Evolutionary conservation across 1,140 invertebrate genomes (phyloP), one percentile per base, ranked within the genome.

Genomic region (Drosophila prosaltans): DNA sequence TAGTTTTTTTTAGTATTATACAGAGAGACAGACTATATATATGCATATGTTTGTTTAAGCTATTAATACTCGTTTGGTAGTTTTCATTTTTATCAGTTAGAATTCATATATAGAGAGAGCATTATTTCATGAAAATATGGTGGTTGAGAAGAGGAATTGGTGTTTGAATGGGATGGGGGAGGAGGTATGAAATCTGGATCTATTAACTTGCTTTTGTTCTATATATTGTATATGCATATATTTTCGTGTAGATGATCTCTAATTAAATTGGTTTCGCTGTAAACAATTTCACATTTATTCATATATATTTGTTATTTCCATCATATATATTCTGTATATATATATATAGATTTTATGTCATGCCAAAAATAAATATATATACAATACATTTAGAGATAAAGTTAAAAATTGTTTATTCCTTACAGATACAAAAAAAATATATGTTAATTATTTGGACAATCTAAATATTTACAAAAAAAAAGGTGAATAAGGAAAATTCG

Each of bases 11-110:
- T 72, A 74, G 60, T 69, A 80, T 80, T 86, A 81, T 86, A 85
- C 82, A 86, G 65, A 76, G 66, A 86, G 79, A 67, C 69, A 85
- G 79, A 67, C 69, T 88, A 80, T 81, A 82, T 88, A 80, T 81
- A 82, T 88, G 70, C 73, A 77, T 81, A 88, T 51, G 45, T 26
- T 51, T 10, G 21, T 65, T 88, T 86, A 86, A 86, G 83, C 83
- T 88, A 88, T 86, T 86, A 86, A 86, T 86, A 86, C 83, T 86
- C 83, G 72, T 77, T 88, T 88, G 83, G 83, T 86, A 86, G 69
- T 77, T 83, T 82, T 70, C 86, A 82, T 81, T 74, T 74, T 69
- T 71, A 66, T 85, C 63, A 70, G 66, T 78, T 79, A 64, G 57
- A 59, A 41, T 73, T 51, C 45, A 24, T 48, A 48, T 48, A 24